Evolutionary conservation across 2,113 vertebrate species (phyloP).

Genomic region (Hippocampus mohnikei): DNA sequence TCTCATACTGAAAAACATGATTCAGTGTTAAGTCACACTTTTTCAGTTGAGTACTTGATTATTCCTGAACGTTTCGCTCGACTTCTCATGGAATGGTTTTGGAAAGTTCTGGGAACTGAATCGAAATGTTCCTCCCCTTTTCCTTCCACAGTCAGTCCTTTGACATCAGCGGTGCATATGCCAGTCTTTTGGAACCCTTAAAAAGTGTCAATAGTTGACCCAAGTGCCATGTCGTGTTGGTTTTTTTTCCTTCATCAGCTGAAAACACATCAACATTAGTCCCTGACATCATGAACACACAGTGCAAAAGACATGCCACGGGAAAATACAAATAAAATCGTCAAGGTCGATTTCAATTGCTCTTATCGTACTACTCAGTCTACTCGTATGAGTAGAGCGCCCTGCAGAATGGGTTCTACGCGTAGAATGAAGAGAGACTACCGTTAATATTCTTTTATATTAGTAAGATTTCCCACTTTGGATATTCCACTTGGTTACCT

Average conservation of each 20-base stretch:
- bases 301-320: neutral
- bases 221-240: conserved; percentile 29
- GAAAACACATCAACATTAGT: neutral
- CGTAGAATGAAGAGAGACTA: neutral
- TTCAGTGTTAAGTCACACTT: too few species aligned
- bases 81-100: too few species aligned
- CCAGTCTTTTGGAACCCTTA: neutral
- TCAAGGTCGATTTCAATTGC: neutral
- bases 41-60: too few species aligned
- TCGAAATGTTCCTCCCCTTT: neutral
- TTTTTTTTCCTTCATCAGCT: neutral
- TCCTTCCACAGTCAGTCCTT: neutral
- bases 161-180: neutral
- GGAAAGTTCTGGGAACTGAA: too few species aligned
- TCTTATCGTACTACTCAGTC: neutral
- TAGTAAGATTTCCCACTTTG: too few species aligned
- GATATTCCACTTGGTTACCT: neutral
- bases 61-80: too few species aligned
- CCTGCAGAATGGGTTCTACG: neutral
- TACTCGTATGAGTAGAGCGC: neutral
- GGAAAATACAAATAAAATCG: neutral
- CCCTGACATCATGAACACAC: neutral
- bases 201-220: conserved; percentile 6
- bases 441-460: too few species aligned
- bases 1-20: too few species aligned